These are phyloP conservation scores for Castor canadensis DNA, from an alignment of 2,113 vertebrate species.

Conservation along the genomic window DNA sequence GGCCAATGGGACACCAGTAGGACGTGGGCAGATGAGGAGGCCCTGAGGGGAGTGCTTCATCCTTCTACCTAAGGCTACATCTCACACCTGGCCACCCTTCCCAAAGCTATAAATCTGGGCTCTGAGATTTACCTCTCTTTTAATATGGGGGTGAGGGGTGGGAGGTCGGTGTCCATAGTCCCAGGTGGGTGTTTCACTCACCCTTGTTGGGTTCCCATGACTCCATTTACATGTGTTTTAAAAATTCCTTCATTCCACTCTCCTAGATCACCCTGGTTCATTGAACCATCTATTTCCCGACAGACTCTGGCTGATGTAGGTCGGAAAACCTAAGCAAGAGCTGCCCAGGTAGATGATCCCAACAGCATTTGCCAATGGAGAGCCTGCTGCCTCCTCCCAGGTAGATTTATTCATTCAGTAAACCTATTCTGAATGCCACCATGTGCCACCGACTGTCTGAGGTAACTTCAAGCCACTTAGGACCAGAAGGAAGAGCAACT, in stretches of 20 bases:
- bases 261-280: not conserved
- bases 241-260: not conserved
- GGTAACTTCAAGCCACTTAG: not conserved
- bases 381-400: not conserved
- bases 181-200: not conserved
- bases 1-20: not conserved
- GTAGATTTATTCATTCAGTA: not conserved
- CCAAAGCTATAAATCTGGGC: not conserved
- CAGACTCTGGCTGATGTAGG: not conserved
- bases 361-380: not conserved
- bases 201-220: not conserved
- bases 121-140: not conserved
- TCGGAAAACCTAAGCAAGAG: not conserved
- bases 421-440: not conserved
- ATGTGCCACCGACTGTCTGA: not conserved
- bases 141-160: accelerated
- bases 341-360: not conserved
- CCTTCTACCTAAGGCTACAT: not conserved
- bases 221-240: not conserved
- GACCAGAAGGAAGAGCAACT: not conserved
- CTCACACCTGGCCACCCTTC: not conserved
- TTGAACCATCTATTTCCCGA: not conserved
- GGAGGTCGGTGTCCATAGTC: too few species aligned
- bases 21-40: not conserved
- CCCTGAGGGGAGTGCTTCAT: not conserved